These are phyloP conservation scores for Rhagoletis pomonella DNA, from an alignment of 1,140 invertebrate species.

Conservation along the genomic window DNA sequence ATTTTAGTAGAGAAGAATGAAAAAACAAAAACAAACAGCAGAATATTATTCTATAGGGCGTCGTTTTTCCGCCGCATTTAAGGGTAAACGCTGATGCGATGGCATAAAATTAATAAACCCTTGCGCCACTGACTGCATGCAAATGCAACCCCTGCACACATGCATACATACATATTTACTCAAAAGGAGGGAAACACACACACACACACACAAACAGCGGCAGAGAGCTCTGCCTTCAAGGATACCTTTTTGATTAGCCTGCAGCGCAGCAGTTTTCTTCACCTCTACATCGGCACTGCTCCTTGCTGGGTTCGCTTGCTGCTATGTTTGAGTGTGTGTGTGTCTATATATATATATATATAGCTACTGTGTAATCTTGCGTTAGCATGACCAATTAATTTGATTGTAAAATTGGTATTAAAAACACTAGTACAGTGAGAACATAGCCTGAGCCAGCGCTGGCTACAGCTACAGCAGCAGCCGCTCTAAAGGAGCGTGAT, in stretches of 20 bases:
- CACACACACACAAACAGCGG: not conserved
- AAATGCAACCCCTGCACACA: constrained; percentile 40
- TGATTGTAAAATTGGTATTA: constrained; percentile 73
- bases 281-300: not conserved
- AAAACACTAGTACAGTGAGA: constrained; percentile 62
- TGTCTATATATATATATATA: no score
- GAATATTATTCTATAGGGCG: not conserved
- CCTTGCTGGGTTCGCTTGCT: not conserved
- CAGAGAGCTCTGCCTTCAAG: not conserved
- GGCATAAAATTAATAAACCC: constrained; percentile 49
- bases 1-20: not conserved
- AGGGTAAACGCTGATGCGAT: constrained; percentile 24
- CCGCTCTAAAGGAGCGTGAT: not conserved
- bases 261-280: not conserved
- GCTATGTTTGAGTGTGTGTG: not conserved
- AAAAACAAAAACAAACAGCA: not conserved
- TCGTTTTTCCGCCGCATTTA: constrained; percentile 23
- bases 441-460: not conserved
- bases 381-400: constrained; percentile 73
- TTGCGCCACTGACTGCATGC: constrained; percentile 41
- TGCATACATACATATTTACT: not conserved
- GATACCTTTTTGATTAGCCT: constrained; percentile 37
- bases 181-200: not conserved
- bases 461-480: not conserved
- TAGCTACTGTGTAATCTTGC: not conserved